Evolutionary conservation across 2,797 vertebrate genomes (phyloP).

Genomic region (Choloepus didactylus): DNA sequence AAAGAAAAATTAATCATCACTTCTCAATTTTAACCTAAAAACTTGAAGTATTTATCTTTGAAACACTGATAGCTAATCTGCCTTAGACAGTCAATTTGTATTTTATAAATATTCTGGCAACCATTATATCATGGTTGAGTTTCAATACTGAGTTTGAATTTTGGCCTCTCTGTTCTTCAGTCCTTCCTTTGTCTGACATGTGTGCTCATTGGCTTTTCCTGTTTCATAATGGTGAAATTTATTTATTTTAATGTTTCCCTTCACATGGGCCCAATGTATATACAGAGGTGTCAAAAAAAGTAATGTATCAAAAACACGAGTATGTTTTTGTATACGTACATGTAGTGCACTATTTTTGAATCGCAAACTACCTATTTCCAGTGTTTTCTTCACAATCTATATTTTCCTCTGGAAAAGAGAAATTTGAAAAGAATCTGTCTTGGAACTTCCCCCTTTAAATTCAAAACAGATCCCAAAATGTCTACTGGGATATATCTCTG

Average conservation of each 20-base stretch:
- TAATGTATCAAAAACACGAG: neutral
- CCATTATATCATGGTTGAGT: neutral
- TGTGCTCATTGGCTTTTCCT: slow-evolving; percentile 14
- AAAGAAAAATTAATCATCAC: neutral
- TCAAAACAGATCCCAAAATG: slow-evolving; percentile 85
- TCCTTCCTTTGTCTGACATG: neutral
- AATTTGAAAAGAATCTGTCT: slow-evolving; percentile 84
- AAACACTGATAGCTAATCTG: neutral
- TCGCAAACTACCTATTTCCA: neutral
- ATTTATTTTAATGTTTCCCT: slow-evolving; percentile 36
- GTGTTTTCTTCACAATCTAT: slow-evolving; percentile 35
- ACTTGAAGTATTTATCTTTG: slow-evolving; percentile 11
- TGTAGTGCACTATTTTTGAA: slow-evolving; percentile 1
- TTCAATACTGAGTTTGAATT: neutral
- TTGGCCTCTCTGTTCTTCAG: neutral
- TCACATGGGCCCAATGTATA: neutral
- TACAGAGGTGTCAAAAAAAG: neutral
- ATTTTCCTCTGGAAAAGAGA: slow-evolving; percentile 79
- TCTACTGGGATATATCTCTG: slow-evolving; percentile 83
- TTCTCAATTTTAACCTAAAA: neutral
- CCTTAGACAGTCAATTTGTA: neutral
- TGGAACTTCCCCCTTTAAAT: slow-evolving; percentile 86
- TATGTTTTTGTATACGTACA: neutral
- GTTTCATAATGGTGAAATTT: neutral
- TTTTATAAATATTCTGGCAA: slow-evolving; percentile 21